phyloP scores from a whole-genome alignment of 2,797 vertebrate species.

The Peromyscus melanophrys region DNA sequence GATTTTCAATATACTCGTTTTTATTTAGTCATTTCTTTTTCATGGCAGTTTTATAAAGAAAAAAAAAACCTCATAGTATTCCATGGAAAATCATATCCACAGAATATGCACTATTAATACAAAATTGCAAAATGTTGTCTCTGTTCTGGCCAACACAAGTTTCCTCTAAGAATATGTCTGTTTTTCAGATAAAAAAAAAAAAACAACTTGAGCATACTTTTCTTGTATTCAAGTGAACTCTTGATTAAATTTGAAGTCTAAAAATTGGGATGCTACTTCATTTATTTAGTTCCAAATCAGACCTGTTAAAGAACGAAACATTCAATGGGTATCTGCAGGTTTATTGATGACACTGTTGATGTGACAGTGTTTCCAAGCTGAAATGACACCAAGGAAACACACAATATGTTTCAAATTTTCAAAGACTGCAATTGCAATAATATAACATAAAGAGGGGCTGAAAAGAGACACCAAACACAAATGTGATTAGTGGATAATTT shows the following conservation, averaged over 20 bases:
- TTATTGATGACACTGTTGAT: constrained; percentile 20
- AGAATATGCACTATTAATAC: neutral
- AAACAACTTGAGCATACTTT: neutral
- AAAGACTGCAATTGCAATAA: constrained; percentile 59
- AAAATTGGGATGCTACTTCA: neutral
- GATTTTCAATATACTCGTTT: constrained; percentile 12
- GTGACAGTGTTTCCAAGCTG: neutral
- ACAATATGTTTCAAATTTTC: constrained; percentile 69
- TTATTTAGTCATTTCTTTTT: constrained; percentile 2
- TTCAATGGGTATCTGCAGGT: neutral
- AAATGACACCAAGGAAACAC: constrained; percentile 61
- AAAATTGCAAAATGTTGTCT: neutral
- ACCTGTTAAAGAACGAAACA: neutral
- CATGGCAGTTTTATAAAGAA: neutral
- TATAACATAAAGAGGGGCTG: constrained; percentile 51
- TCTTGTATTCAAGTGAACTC: neutral
- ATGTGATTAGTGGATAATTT: constrained; percentile 69
- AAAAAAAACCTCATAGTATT: neutral
- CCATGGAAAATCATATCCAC: neutral
- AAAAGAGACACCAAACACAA: constrained; percentile 72
- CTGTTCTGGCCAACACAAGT: neutral
- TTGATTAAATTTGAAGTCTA: constrained; percentile 9
- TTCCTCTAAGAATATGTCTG: constrained; percentile 50
- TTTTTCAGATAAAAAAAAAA: constrained; percentile 43
- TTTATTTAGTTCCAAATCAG: constrained; percentile 24